Percentiles rank a stretch among this genome's conserved stretches.
Conservation (phyloP, 1,140 invertebrate genomes). For the Megalopta genalis region DNA sequence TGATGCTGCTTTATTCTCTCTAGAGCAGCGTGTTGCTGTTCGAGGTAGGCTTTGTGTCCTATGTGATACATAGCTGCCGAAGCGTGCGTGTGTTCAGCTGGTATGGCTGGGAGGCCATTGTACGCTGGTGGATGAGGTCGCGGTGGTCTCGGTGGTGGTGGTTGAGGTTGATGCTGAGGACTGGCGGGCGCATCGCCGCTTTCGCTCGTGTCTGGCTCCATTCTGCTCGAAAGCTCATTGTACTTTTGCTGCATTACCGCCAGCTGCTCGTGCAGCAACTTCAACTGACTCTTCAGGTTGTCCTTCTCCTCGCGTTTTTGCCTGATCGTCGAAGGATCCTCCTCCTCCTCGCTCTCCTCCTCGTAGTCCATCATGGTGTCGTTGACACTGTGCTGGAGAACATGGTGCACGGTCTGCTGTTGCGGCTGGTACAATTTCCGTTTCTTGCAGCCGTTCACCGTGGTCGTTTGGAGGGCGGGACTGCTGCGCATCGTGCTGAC, state of each 20-base stretch:
- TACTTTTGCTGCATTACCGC: constrained; percentile 95
- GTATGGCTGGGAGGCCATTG: constrained; percentile 80
- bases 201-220: constrained; percentile 86
- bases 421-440: constrained; percentile 98
- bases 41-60: constrained; percentile 77
- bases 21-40: constrained; percentile 80
- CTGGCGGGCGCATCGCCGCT: constrained; percentile 85
- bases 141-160: constrained; percentile 81
- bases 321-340: constrained; percentile 86
- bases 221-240: constrained; percentile 90
- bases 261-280: constrained; percentile 92
- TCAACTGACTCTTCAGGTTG: constrained; percentile 90
- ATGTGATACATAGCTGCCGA: constrained; percentile 80
- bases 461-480: constrained; percentile 85
- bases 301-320: constrained; percentile 92
- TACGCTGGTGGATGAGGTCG: constrained; percentile 80
- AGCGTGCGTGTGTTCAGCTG: constrained; percentile 79
- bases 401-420: constrained; percentile 85
- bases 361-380: constrained; percentile 87
- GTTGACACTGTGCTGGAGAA: constrained; percentile 82
- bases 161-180: constrained; percentile 75
- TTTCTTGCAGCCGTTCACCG: constrained; percentile 96
- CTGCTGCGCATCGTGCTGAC: constrained; percentile 94
- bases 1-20: constrained; percentile 82
- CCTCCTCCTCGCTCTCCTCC: constrained; percentile 88